Conservation (phyloP, 2,797 vertebrate species). For the Arremon brunneinucha region DNA sequence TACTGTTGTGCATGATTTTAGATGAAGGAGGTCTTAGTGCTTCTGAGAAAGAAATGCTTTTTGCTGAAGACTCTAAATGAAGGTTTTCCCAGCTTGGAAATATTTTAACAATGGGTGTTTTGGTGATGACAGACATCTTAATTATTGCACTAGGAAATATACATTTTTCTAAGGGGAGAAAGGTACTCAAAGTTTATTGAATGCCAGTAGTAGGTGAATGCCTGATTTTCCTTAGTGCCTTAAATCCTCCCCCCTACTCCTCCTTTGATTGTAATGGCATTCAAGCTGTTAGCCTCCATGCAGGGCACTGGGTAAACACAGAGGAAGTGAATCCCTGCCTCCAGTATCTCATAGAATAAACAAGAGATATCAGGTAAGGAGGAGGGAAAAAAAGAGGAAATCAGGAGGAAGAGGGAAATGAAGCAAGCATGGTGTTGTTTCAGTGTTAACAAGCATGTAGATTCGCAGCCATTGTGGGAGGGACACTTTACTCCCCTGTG, state of each 20-base stretch:
- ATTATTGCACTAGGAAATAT: background rate
- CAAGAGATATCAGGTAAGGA: background rate
- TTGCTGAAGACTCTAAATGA: background rate
- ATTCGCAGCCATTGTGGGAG: background rate
- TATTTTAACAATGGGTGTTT: conserved; percentile 26
- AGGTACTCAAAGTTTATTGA: background rate
- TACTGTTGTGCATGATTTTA: background rate
- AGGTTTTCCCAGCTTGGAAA: background rate
- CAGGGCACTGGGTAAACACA: background rate
- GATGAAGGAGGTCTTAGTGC: background rate
- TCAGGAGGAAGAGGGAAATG: background rate
- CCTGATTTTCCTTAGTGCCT: background rate
- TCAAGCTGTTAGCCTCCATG: background rate
- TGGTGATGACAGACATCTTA: background rate
- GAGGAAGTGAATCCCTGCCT: background rate
- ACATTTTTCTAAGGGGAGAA: background rate
- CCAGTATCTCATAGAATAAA: background rate
- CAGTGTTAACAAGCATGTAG: background rate
- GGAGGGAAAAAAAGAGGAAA: background rate
- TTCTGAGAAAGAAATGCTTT: background rate
- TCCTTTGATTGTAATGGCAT: background rate
- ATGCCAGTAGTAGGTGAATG: background rate
- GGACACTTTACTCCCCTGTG: background rate
- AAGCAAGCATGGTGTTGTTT: background rate
- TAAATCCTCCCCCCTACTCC: background rate